Evolutionary conservation across 1,140 invertebrate genomes (phyloP).

Genomic region (Macrotrachela quadricornifera): DNA sequence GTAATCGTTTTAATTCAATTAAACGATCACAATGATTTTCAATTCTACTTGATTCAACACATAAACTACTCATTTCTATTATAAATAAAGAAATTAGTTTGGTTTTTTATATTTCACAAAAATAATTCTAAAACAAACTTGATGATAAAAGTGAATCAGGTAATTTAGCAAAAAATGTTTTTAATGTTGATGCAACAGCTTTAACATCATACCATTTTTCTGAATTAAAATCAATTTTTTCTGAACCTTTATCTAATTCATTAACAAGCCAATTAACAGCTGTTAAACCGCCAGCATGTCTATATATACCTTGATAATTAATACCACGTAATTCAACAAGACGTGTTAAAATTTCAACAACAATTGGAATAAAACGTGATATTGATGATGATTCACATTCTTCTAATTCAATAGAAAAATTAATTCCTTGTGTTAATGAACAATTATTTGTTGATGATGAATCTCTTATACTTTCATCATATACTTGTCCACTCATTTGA

Average conservation of each 20-base stretch:
- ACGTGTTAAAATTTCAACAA: conserved; percentile 2
- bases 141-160: conserved; percentile 3
- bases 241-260: neutral
- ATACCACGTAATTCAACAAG: neutral
- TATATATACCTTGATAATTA: neutral
- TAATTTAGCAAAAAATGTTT: conserved; percentile 4
- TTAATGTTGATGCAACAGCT: conserved; percentile 1
- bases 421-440: neutral
- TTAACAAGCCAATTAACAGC: neutral
- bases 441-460: neutral
- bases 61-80: conserved; percentile 62
- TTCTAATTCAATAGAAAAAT: conserved; percentile 6
- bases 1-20: conserved; percentile 50
- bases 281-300: conserved; percentile 2
- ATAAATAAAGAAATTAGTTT: conserved; percentile 15
- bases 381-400: neutral
- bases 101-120: neutral
- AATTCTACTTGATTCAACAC: conserved; percentile 71
- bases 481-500: no score
- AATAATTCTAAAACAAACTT: neutral
- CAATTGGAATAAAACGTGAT: neutral
- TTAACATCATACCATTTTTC: conserved; percentile 5
- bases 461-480: no score
- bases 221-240: conserved; percentile 1
- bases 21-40: conserved; percentile 48